Base-by-base conservation (phyloP, 2,113 vertebrate species). In the Hemiscyllium ocellatum region DNA sequence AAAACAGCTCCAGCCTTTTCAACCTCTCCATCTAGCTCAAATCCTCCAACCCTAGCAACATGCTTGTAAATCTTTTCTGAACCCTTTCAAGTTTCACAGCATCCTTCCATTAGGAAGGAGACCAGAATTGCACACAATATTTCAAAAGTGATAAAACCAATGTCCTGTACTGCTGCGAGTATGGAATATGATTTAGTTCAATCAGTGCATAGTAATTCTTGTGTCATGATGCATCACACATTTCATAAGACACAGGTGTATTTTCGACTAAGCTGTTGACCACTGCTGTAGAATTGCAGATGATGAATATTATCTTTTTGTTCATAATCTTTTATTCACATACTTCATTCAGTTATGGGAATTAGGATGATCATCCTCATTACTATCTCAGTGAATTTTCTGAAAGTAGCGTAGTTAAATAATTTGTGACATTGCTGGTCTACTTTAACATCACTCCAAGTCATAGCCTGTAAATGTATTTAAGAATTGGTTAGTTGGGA, bases 251-350 rank as follows among this genome's bases (percentile, higher is more conserved):
- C 52, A 56, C 52, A 61, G 52, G 20, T 12, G 33, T 19, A 50
- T 4, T 42, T 72, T 42, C 72, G 93, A 72, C 37, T 52, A 56
- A 95, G 47, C 24, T 26, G 22, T 95, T 72, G 68, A 29, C 37
- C 68, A 95, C 68, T 70, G 20, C 56, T 69, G 68, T 50, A 68
- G 66, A 70, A 50, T 47, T 69, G 42, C 93, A 72, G 37, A 70
- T 42, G 68, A 95, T 95, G 93, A 95, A 72, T 50, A 42, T 26
- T 47, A 95, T 72, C 50, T 72, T 95, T 22, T 95, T 95, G 72
- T 95, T 94, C 69, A 72, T 29, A 47, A 22, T 70, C 42, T 68
- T 69, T 69, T 8, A 72, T 95, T 70, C 69, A 13, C 42, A 72
- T 95, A 95, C 72, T 72, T 72, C 72, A 95, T 95, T 70, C 69